A percentile compares a stretch with the other conserved stretches of the same genome.
phyloP scores from a whole-genome alignment of 2,797 vertebrate species.

The Petrocephalus sullivani region DNA sequence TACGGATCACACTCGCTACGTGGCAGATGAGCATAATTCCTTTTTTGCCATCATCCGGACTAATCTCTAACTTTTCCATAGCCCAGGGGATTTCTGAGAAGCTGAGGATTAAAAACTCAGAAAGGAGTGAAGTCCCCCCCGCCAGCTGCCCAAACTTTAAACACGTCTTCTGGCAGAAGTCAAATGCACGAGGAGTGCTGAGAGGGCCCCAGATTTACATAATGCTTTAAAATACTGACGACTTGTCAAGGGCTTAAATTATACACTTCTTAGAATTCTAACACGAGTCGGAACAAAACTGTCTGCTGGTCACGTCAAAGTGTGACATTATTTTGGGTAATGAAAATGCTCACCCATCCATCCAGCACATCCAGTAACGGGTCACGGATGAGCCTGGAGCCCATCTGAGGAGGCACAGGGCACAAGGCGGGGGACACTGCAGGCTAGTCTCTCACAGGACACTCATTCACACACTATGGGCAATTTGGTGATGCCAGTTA shows the following conservation, averaged over 20 bases:
- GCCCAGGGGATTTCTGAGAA: background rate
- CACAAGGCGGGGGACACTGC: background rate
- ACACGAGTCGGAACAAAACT: background rate
- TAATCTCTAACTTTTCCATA: background rate
- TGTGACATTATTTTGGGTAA: background rate
- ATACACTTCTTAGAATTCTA: background rate
- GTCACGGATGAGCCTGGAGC: background rate
- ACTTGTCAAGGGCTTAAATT: background rate
- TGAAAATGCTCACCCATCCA: background rate
- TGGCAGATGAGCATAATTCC: background rate
- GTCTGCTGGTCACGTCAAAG: background rate
- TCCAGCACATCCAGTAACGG: background rate
- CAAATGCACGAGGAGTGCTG: background rate
- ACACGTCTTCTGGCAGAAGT: background rate
- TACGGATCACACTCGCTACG: background rate
- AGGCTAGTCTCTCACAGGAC: background rate
- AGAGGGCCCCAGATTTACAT: background rate
- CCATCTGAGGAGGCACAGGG: background rate
- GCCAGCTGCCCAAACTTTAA: background rate
- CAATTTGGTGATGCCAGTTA: background rate
- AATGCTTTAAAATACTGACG: background rate
- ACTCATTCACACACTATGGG: background rate
- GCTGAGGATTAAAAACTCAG: background rate
- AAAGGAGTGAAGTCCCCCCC: background rate
- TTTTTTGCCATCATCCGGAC: background rate